Evolutionary conservation across 2,888 invertebrate species (phyloP).

Genomic region (Drosophila acutilabella): DNA sequence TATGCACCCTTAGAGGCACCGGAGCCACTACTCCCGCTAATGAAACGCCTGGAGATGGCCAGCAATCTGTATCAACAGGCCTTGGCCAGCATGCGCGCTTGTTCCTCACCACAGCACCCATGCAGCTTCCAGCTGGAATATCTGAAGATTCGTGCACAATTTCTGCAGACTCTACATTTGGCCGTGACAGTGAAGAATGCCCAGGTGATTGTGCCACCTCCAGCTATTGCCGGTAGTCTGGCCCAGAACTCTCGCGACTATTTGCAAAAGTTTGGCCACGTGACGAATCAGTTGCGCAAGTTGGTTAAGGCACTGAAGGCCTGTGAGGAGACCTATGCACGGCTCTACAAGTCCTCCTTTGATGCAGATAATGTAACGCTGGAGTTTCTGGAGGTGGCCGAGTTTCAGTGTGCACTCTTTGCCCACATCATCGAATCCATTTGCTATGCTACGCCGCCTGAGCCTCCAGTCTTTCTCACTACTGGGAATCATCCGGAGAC

Average conservation of each 20-base stretch:
- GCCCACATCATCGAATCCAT: conserved; percentile 84
- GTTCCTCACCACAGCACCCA: conserved; percentile 85
- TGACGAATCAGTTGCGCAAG: conserved; percentile 91
- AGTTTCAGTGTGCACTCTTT: conserved; percentile 84
- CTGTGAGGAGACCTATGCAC: conserved; percentile 91
- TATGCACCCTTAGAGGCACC: conserved; percentile 74
- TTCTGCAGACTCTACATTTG: conserved; percentile 87
- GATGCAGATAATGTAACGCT: conserved; percentile 93
- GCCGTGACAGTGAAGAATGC: conserved; percentile 85
- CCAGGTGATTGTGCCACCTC: conserved; percentile 94
- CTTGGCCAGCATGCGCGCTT: conserved; percentile 86
- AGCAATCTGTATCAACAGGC: conserved; percentile 89
- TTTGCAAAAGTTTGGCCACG: conserved; percentile 91
- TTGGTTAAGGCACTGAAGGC: conserved; percentile 89
- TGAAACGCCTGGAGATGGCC: conserved; percentile 86
- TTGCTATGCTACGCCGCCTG: conserved; percentile 84
- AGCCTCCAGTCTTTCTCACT: conserved; percentile 82
- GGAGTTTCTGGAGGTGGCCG: conserved; percentile 88
- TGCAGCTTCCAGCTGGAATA: conserved; percentile 90
- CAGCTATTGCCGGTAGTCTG: conserved; percentile 94
- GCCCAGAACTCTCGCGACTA: conserved; percentile 92
- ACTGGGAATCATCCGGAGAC: conserved; percentile 84
- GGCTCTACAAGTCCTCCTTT: conserved; percentile 92
- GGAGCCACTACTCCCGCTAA: conserved; percentile 84
- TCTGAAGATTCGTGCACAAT: conserved; percentile 90